Conservation (phyloP, 1,140 invertebrate species). For the Drosophila sp. region DNA sequence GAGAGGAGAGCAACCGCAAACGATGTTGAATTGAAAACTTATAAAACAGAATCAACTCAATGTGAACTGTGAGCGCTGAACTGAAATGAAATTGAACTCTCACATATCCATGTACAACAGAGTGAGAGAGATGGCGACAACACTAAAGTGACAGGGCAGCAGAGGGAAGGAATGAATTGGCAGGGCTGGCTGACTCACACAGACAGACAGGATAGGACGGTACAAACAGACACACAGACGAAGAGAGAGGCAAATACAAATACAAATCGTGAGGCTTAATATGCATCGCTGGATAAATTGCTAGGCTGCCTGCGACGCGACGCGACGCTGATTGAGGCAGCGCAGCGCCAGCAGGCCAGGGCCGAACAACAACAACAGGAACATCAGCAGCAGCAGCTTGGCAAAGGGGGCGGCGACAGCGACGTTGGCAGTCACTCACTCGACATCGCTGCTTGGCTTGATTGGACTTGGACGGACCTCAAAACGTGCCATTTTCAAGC, state of each 20-base stretch:
- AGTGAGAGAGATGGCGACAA: conserved; percentile 19
- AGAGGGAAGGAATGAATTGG: conserved; percentile 11
- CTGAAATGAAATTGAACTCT: conserved; percentile 75
- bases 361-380: conserved; percentile 44
- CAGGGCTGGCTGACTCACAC: conserved; percentile 65
- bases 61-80: conserved; percentile 47
- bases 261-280: conserved; percentile 83
- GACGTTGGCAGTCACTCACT: conserved; percentile 61
- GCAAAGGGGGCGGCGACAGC: conserved; percentile 42
- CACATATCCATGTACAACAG: conserved; percentile 20
- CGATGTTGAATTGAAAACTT: conserved; percentile 73
- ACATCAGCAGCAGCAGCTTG: conserved; percentile 9
- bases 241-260: conserved; percentile 70
- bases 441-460: conserved; percentile 52
- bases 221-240: conserved; percentile 7
- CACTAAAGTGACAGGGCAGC: conserved; percentile 45
- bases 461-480: conserved; percentile 79
- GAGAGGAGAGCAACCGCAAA: conserved; percentile 5
- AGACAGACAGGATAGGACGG: conserved; percentile 37
- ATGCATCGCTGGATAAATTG: conserved; percentile 83
- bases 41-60: conserved; percentile 70
- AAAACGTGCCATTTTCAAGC: conserved; percentile 77
- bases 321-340: conserved; percentile 57
- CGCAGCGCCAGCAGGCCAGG: conserved; percentile 34
- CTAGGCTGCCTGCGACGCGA: conserved; percentile 68